Evolutionary conservation across 2,888 invertebrate genomes (phyloP).

Genomic region (Drosophila kambysellisi): DNA sequence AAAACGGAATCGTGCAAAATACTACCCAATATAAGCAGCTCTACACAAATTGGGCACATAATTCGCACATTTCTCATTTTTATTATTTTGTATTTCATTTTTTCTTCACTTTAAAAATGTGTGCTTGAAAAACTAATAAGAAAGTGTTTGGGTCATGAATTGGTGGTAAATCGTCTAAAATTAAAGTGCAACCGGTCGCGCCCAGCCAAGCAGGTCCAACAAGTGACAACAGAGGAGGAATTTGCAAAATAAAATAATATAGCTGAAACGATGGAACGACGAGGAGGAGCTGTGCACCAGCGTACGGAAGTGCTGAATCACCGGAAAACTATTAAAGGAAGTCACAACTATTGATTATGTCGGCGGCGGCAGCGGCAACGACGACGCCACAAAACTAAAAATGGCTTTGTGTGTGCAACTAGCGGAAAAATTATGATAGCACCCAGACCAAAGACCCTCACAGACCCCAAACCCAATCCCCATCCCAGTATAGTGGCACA

Average conservation of each 20-base stretch:
- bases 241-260: constrained; percentile 67
- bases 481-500: constrained; percentile 9
- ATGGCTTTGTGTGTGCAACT: constrained; percentile 69
- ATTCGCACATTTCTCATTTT: constrained; percentile 53
- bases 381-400: constrained; percentile 60
- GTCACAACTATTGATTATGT: constrained; percentile 82
- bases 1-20: constrained; percentile 31
- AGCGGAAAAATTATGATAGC: constrained; percentile 72
- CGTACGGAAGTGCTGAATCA: constrained; percentile 77
- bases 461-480: not conserved
- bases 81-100: constrained; percentile 8
- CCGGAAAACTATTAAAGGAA: constrained; percentile 82
- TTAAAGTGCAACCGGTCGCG: constrained; percentile 54
- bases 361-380: constrained; percentile 49
- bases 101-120: not conserved
- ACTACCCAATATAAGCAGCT: constrained; percentile 18
- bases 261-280: constrained; percentile 24
- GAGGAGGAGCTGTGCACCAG: constrained; percentile 20
- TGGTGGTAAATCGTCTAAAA: constrained; percentile 37
- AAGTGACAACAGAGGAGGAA: constrained; percentile 64
- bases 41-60: constrained; percentile 29
- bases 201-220: constrained; percentile 55
- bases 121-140: constrained; percentile 47
- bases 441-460: constrained; percentile 21
- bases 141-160: constrained; percentile 51